Conservation (phyloP, 2,888 invertebrate species). For the Hirtodrosophila trivittata region DNA sequence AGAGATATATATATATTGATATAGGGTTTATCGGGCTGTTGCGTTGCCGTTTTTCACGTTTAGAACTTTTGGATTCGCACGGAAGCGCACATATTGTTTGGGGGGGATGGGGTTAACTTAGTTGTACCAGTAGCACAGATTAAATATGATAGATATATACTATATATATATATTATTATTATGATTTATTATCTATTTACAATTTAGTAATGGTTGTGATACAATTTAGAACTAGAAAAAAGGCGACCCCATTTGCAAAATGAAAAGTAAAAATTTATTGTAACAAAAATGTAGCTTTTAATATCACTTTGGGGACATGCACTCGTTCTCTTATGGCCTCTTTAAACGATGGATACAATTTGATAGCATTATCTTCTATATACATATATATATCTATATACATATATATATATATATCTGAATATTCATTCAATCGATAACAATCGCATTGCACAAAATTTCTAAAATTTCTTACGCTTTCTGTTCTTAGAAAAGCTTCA, state of each 20-base stretch:
- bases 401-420: slow-evolving; percentile 2
- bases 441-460: slow-evolving; percentile 65
- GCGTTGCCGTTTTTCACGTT: slow-evolving; percentile 47
- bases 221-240: slow-evolving; percentile 43
- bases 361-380: slow-evolving; percentile 13
- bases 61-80: slow-evolving; percentile 63
- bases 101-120: slow-evolving; percentile 44
- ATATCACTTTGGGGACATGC: slow-evolving; percentile 75
- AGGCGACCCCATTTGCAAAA: slow-evolving; percentile 65
- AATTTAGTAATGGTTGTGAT: slow-evolving; percentile 21
- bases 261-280: slow-evolving; percentile 46
- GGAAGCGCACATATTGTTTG: slow-evolving; percentile 59
- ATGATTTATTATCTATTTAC: slow-evolving; percentile 22
- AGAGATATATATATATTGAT: slow-evolving; percentile 30
- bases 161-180: slow-evolving; percentile 40
- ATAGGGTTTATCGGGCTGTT: slow-evolving; percentile 20
- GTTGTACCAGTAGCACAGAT: slow-evolving; percentile 60
- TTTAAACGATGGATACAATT: slow-evolving; percentile 59
- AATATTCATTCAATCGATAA: slow-evolving; percentile 20
- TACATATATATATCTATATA: neutral
- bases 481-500: too few relatives aligned
- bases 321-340: slow-evolving; percentile 66
- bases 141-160: slow-evolving; percentile 51
- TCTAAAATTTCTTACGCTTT: slow-evolving; percentile 32
- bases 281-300: slow-evolving; percentile 69